A percentile compares a stretch with the other conserved stretches of the same genome.
Conservation (phyloP, 2,797 vertebrate genomes). For the Heterohyrax brucei region DNA sequence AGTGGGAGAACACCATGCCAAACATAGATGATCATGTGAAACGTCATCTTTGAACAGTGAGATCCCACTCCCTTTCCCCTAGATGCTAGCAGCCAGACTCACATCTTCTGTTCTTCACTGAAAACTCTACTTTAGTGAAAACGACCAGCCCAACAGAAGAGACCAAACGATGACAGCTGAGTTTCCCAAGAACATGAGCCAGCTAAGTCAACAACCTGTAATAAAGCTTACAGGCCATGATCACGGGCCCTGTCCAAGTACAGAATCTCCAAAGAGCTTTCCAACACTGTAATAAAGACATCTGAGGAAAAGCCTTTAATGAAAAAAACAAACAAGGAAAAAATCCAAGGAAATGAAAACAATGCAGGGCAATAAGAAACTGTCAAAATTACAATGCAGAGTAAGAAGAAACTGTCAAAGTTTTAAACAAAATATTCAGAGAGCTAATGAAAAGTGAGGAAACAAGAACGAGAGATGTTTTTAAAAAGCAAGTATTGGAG, state of each 20-base stretch:
- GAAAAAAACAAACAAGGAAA: slow-evolving; percentile 2
- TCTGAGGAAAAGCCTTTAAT: background rate
- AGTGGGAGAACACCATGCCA: background rate
- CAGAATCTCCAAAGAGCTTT: background rate
- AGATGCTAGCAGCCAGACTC: background rate
- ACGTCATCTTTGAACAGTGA: background rate
- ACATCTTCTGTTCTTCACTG: background rate
- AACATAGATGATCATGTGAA: background rate
- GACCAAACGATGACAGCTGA: background rate
- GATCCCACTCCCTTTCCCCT: background rate
- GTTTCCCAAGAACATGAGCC: background rate
- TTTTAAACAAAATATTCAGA: slow-evolving; percentile 19
- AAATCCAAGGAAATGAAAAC: background rate
- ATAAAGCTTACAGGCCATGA: too few species aligned
- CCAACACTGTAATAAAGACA: background rate
- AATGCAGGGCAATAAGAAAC: background rate
- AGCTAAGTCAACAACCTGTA: background rate
- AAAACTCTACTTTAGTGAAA: slow-evolving; percentile 8
- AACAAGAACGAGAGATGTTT: background rate
- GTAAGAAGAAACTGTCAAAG: background rate
- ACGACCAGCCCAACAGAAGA: background rate
- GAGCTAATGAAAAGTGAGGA: background rate
- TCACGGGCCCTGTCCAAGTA: background rate
- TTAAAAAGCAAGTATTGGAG: background rate
- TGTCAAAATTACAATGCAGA: background rate